Conservation (phyloP, 2,888 invertebrate genomes). For the Entomobrya multifasciata region DNA sequence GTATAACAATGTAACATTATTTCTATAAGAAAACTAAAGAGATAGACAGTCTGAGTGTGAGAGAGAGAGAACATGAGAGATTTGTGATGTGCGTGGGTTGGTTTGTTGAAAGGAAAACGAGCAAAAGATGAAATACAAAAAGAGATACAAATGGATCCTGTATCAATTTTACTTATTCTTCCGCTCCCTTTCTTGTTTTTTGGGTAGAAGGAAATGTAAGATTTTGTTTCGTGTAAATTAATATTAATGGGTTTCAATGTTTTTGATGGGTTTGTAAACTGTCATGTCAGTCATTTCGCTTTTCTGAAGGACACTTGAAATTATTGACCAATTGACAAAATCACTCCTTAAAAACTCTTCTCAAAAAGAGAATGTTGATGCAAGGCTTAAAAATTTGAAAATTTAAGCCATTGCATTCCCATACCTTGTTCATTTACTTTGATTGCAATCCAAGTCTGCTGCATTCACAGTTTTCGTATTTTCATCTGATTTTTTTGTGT, state of each 20-base stretch:
- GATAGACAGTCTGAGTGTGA: not conserved
- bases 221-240: slow-evolving; percentile 25
- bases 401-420: too few species aligned
- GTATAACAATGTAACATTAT: not conserved
- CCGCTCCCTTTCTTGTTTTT: not conserved
- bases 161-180: slow-evolving; percentile 18
- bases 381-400: too few species aligned
- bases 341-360: too few species aligned
- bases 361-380: not conserved
- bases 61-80: slow-evolving; percentile 25
- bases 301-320: slow-evolving; percentile 29
- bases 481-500: slow-evolving; percentile 21
- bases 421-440: not conserved
- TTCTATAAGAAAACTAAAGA: not conserved
- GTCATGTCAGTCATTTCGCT: too few species aligned
- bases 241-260: slow-evolving; percentile 40
- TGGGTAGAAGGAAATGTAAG: not conserved
- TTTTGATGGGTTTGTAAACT: too few species aligned
- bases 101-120: slow-evolving; percentile 50
- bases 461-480: not conserved
- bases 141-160: slow-evolving; percentile 47
- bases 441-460: too few species aligned
- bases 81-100: slow-evolving; percentile 38
- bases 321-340: not conserved
- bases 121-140: slow-evolving; percentile 57